phyloP scores from a whole-genome alignment of 2,888 invertebrate species.

The Nyleta sp. region DNA sequence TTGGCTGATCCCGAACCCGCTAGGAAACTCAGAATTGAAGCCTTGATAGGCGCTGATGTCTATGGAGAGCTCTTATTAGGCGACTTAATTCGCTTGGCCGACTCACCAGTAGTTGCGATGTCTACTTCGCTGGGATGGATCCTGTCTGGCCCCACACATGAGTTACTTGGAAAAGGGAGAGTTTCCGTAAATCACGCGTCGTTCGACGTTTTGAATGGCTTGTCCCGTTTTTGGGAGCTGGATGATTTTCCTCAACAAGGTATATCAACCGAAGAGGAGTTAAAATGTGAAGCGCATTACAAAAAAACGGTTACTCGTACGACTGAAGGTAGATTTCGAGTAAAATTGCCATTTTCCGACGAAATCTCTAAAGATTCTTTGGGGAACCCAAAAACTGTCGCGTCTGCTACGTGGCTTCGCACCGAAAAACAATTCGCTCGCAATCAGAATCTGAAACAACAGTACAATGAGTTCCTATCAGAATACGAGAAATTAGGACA shows the following conservation, averaged over 20 bases:
- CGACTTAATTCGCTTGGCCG: too few relatives aligned
- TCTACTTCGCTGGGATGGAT: not conserved
- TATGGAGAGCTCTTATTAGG: too few relatives aligned
- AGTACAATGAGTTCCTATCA: not conserved
- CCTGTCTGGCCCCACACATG: not conserved
- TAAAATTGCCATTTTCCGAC: not conserved
- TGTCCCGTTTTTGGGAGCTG: not conserved
- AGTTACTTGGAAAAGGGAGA: not conserved
- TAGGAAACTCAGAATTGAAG: too few relatives aligned
- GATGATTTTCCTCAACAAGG: not conserved
- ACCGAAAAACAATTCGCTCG: not conserved
- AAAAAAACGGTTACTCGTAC: not conserved
- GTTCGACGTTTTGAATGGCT: not conserved
- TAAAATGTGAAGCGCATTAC: not conserved
- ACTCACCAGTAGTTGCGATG: too few relatives aligned
- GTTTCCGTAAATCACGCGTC: not conserved
- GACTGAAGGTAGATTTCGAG: not conserved
- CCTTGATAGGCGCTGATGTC: too few relatives aligned
- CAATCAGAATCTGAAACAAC: not conserved
- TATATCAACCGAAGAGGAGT: not conserved
- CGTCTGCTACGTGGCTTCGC: not conserved
- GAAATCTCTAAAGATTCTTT: not conserved
- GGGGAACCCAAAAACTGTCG: not conserved
- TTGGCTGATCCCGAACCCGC: too few relatives aligned
- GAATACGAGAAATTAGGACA: constrained; percentile 10